Base-by-base conservation (phyloP, 92 coral and sea anemone genomes). In the Micromussa lordhowensis region DNA sequence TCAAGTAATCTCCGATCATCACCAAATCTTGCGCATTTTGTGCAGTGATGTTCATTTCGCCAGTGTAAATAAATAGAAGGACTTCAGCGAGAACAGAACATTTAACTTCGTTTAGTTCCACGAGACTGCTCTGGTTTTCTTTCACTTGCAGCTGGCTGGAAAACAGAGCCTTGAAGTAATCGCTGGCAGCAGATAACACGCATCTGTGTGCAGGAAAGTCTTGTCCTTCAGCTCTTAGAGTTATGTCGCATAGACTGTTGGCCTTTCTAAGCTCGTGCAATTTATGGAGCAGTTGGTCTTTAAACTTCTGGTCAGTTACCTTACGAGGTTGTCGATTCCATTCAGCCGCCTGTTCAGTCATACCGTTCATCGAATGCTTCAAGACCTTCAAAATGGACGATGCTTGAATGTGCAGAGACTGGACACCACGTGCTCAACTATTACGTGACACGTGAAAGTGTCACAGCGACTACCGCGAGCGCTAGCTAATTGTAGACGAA, bases 141-240 rank as follows among this genome's bases (percentile, higher is more conserved):
- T 92, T 93, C 87, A 91, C 91, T 49, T 91, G 85, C 14, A 64
- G 64, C 34, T 81, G 75, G 44, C 80, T 86, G 40, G 93, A 83
- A 84, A 93, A 95, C 55, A 95, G 78, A 31, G 90, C 95, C 19
- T 82, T 86, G 69, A 95, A 93, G 82, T 91, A 95, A 10, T 91
- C 91, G 70, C 95, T 91, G 7, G 88, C 91, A 7, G 98, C 92
- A 32, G 91, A 89, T 32, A 95, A 86, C 69, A 95, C 83, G 35
- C 82, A 71, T 3, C 94, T 87, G 71, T 95, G 96, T 4, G 93
- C 96, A 5, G 81, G 63, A 68, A 94, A 95, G 31, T 90, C 90
- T 30, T 88, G 87, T 22, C 91, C 94, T 58, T 91, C 81, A 18
- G 87, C 96, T 92, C 92, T 88, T 54, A 95, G 58, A n/a, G 89